Conservation (phyloP, 1,140 invertebrate species). For the Phthorimaea operculella region DNA sequence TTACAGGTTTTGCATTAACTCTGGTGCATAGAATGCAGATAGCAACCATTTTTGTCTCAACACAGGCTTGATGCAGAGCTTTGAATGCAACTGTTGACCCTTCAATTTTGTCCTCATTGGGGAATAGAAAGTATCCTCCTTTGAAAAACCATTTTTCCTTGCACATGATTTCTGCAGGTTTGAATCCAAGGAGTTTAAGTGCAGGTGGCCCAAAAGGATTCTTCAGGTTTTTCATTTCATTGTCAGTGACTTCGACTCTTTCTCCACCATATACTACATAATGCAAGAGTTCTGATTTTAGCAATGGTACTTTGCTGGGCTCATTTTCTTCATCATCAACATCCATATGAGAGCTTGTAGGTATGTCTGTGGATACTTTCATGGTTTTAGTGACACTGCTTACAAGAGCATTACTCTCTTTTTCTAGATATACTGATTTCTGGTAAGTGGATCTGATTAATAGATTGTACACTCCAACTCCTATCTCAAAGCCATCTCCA, state of each 20-base stretch:
- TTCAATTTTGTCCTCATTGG: constrained; percentile 52
- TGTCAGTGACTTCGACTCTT: constrained; percentile 44
- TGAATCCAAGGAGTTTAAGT: constrained; percentile 57
- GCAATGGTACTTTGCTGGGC: constrained; percentile 32
- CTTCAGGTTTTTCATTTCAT: constrained; percentile 44
- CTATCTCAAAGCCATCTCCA: constrained; percentile 42
- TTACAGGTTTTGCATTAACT: constrained; percentile 43
- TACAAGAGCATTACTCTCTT: constrained; percentile 43
- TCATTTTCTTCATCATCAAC: constrained; percentile 20
- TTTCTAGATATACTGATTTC: constrained; percentile 40
- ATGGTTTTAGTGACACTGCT: constrained; percentile 42
- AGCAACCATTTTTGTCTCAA: constrained; percentile 39
- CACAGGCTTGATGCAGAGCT: constrained; percentile 51
- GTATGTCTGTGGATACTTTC: constrained; percentile 30
- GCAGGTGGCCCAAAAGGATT: constrained; percentile 54
- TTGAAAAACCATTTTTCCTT: constrained; percentile 60
- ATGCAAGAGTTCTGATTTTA: constrained; percentile 47
- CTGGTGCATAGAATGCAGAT: constrained; percentile 50
- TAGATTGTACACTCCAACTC: constrained; percentile 46
- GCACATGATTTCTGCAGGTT: constrained; percentile 38
- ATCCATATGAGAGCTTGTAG: constrained; percentile 14
- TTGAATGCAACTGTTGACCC: constrained; percentile 53
- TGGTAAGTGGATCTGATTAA: constrained; percentile 32
- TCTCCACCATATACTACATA: constrained; percentile 48
- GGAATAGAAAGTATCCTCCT: constrained; percentile 50